Evolutionary conservation across 2,797 vertebrate species (phyloP), one percentile per base, ranked within the genome.

Genomic region (Melanogrammus aeglefinus): DNA sequence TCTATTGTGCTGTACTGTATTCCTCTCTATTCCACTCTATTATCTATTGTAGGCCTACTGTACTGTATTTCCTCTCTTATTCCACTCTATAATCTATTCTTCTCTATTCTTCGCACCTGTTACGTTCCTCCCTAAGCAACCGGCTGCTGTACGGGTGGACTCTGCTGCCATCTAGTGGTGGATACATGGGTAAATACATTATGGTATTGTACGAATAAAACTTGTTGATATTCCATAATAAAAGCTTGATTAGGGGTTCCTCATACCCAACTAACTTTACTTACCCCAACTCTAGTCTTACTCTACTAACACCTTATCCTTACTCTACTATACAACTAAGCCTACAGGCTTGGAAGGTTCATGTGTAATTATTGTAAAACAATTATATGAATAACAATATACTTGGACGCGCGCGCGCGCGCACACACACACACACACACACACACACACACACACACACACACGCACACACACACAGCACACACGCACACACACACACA

Each of bases 71-170:
- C 41, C 41, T 47, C 41, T 47, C 41, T 33, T 33, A 33, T 33
- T 33, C 31, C 31, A 33, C 31, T 33, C 31, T 33, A 9, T 44
- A 38, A 38, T 38, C 36, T 9, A 38, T 9, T 9, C 36, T 38
- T 2, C 36, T 38, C 2, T 91, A 93, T 0, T 91, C 85, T 83
- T 90, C 94, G 72, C 91, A 91, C 83, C 92, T 77, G 44, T 81
- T 92, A 82, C 94, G 94, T n/a, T 94, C 82, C 78, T 95, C 94
- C 75, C 94, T 75, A 94, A 94, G 76, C 90, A 92, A 79, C 94
- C 94, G 73, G 85, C 9, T 12, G 93, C 51, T 0, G 94, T 94
- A 16, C 57, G 47, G 3, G 92, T 93, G 36, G 91, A 91, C 77
- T 86, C 90, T 3, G 92, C 93, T 93, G 92, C 93, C 93, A 95